Evolutionary conservation across 92 coral and sea anemone species (phyloP).

Genomic region (Phenganax subtilis): DNA sequence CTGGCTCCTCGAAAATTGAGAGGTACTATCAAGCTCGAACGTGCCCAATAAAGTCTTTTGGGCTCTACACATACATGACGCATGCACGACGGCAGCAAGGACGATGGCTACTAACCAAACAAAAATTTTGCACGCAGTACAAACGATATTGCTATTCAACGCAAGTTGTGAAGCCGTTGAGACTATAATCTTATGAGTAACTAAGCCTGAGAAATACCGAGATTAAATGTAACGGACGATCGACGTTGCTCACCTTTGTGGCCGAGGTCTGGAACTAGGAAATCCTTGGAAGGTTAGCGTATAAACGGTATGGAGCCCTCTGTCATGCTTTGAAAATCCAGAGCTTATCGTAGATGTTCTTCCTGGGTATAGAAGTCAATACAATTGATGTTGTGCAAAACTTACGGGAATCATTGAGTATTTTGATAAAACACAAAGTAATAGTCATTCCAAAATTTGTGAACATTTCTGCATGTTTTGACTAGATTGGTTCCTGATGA

Average conservation of each 20-base stretch:
- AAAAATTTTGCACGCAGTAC: not conserved
- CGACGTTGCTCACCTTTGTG: conserved; percentile 22
- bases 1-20: too few relatives aligned
- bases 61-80: too few relatives aligned
- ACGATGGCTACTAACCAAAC: not conserved
- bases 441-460: too few relatives aligned
- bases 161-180: not conserved
- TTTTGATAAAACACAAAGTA: too few relatives aligned
- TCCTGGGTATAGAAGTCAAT: not conserved
- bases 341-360: conserved; percentile 20
- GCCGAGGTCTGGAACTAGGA: conserved; percentile 31
- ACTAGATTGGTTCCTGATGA: too few relatives aligned
- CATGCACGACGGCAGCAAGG: too few relatives aligned
- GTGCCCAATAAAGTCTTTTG: too few relatives aligned
- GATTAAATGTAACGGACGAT: not conserved
- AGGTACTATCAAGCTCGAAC: too few relatives aligned
- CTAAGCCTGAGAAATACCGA: not conserved
- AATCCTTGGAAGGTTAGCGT: conserved; percentile 25
- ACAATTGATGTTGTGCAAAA: too few relatives aligned
- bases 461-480: too few relatives aligned
- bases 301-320: conserved; percentile 27
- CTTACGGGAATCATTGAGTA: too few relatives aligned
- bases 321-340: not conserved
- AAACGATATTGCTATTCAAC: not conserved
- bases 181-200: not conserved